Evolutionary conservation across 1,140 invertebrate species (phyloP), one percentile per base, ranked within the genome.

Genomic region (Mylabris phalerata): DNA sequence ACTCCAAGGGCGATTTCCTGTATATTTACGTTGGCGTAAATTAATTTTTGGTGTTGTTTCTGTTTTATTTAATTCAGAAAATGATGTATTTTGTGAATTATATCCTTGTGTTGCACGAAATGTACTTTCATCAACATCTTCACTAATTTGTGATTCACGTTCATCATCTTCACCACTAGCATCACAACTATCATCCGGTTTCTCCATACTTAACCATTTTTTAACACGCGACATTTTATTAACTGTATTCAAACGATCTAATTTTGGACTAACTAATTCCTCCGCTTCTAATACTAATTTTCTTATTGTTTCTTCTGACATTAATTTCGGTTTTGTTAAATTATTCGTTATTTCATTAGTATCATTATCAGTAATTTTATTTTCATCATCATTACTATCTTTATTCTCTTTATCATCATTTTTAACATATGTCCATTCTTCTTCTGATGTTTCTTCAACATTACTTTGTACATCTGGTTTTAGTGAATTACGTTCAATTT

Each of bases 111-210:
- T 67, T 69, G 75, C 67, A 68, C 81, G 76, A 66, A 80, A 84
- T 19, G 85, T 78, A 60, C 83, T 87, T 59, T 82, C 81, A 59
- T 83, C 80, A 25, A 84, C 75, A 57, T 89, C 88, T 64, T 89
- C 88, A 0, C 88, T 89, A 2, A 83, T 83, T 58, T 86, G 79
- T 0, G 86, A 88, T 67, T 90, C 88, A 27, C 80, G 80, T 11
- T 86, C 89, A 27, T 90, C 93, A 57, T 91, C 90, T 77, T 94
- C 92, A 19, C 90, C 88, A 61, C 91, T 93, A 0, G 92, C 92
- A 71, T 95, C 92, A 73, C 92, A 94, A 70, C 69, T 72, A 50
- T 73, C 67, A 52, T 67, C 69, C 0, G 69, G 65, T 59, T 64
- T 71, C 9, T 80, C 76, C 57, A 68, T 73, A 65, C 60, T 78